These are phyloP conservation scores for Phacellophora camtschatica DNA, from an alignment of 30 jellyfish, hydroid and myxozoan species.

Conservation along the genomic window DNA sequence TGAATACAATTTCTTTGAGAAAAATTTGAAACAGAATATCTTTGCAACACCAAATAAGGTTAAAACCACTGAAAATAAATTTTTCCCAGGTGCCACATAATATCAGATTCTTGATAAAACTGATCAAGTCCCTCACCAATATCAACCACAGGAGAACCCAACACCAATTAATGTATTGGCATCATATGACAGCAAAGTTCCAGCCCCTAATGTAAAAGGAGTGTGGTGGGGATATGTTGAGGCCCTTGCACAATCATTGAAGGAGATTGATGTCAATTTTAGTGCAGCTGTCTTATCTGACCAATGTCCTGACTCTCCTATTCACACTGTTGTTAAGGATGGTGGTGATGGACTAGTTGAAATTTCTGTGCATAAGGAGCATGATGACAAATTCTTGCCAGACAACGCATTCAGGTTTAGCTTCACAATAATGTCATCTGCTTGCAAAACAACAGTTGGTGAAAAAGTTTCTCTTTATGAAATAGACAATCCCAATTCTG, in stretches of 20 bases:
- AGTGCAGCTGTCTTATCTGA: background rate
- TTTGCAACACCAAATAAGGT: background rate
- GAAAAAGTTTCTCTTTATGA: background rate
- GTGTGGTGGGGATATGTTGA: background rate
- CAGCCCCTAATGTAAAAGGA: background rate
- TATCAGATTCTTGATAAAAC: background rate
- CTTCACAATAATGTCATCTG: background rate
- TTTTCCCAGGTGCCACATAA: background rate
- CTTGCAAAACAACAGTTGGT: background rate
- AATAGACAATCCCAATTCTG: background rate
- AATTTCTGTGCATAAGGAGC: background rate
- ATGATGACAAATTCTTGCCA: background rate
- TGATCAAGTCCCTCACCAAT: background rate
- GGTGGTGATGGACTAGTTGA: background rate
- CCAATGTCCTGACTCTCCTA: background rate
- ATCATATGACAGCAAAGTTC: background rate
- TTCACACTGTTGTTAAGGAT: background rate
- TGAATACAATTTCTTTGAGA: background rate
- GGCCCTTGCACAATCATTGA: background rate
- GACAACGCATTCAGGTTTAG: background rate
- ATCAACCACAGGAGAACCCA: background rate
- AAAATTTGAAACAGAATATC: too few species aligned
- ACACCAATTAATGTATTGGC: background rate
- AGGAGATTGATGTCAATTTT: background rate
- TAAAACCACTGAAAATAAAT: background rate